Conservation (phyloP, 92 coral and sea anemone species). For the Hydrozoanthus gracilis region DNA sequence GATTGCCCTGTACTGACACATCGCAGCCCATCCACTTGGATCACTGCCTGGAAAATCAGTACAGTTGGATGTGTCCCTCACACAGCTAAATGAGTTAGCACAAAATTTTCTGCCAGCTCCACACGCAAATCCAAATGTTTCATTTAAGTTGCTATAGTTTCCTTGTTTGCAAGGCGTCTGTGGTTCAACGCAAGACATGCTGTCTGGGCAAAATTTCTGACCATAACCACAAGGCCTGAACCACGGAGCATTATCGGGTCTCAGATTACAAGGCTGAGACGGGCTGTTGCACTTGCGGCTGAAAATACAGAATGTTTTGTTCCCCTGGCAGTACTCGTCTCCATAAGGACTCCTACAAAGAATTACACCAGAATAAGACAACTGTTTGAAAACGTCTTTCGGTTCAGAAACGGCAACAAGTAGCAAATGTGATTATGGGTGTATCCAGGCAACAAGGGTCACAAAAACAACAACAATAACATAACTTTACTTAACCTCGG, state of each 20-base stretch:
- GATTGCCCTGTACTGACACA: conserved; percentile 32
- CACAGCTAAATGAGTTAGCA: conserved; percentile 5
- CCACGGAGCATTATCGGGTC: conserved; percentile 13
- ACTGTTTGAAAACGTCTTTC: neutral
- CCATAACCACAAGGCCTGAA: conserved; percentile 18
- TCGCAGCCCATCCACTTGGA: conserved; percentile 34
- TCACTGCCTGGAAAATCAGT: conserved; percentile 15
- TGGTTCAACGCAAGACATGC: conserved; percentile 15
- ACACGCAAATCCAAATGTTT: conserved; percentile 36
- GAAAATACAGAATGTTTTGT: conserved; percentile 18
- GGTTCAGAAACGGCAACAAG: no score
- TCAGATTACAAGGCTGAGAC: neutral
- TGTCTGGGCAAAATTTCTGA: conserved; percentile 37
- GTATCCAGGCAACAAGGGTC: no score
- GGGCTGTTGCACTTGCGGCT: conserved; percentile 16
- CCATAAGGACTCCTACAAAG: conserved; percentile 36
- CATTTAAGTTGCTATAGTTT: conserved; percentile 7
- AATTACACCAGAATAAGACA: neutral
- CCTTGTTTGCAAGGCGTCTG: neutral
- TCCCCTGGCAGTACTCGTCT: conserved; percentile 24
- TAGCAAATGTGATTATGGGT: no score
- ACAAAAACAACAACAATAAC: no score
- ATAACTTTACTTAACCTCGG: no score
- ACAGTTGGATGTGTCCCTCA: neutral
- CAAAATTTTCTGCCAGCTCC: conserved; percentile 6